A percentile compares a stretch with the other conserved stretches of the same genome.
Evolutionary conservation across 2,113 vertebrate species (phyloP).

Genomic region (Oncorhynchus masou): DNA sequence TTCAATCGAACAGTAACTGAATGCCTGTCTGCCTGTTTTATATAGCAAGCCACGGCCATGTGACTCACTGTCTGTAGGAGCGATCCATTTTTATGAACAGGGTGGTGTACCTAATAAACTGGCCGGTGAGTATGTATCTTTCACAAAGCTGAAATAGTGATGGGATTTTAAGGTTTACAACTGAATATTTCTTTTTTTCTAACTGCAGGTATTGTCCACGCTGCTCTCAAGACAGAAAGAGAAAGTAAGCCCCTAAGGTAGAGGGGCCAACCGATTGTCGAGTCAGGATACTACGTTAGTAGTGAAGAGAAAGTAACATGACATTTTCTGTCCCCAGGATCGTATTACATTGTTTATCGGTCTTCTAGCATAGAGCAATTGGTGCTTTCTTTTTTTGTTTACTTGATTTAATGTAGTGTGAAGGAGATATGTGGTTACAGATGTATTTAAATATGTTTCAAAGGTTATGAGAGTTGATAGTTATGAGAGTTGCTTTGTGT

Average conservation of each 20-base stretch:
- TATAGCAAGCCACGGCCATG: too few relatives aligned
- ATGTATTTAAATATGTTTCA: conserved; percentile 59
- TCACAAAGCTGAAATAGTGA: background rate
- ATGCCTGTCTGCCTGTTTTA: too few relatives aligned
- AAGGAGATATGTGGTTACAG: conserved; percentile 57
- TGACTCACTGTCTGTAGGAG: too few relatives aligned
- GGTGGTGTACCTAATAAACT: too few relatives aligned
- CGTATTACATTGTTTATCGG: conserved; percentile 53
- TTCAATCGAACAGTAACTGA: too few relatives aligned
- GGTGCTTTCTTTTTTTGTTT: conserved; percentile 66
- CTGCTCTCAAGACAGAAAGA: conserved; percentile 77
- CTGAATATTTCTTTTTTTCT: conserved; percentile 1
- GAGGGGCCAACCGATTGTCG: background rate
- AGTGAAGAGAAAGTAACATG: background rate
- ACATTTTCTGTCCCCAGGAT: background rate
- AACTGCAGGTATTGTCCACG: conserved; percentile 75
- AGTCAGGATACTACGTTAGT: too few relatives aligned
- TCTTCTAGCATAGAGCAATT: conserved; percentile 50
- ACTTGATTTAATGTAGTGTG: conserved; percentile 55
- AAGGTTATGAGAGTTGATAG: conserved; percentile 30
- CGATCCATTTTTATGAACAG: too few relatives aligned
- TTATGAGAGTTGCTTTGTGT: conserved; percentile 51
- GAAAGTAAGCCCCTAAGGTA: conserved; percentile 60
- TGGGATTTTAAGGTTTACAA: background rate
- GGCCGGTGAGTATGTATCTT: conserved; percentile 30